Evolutionary conservation across 2,113 vertebrate genomes (phyloP).

Genomic region (Oncorhynchus tshawytscha): DNA sequence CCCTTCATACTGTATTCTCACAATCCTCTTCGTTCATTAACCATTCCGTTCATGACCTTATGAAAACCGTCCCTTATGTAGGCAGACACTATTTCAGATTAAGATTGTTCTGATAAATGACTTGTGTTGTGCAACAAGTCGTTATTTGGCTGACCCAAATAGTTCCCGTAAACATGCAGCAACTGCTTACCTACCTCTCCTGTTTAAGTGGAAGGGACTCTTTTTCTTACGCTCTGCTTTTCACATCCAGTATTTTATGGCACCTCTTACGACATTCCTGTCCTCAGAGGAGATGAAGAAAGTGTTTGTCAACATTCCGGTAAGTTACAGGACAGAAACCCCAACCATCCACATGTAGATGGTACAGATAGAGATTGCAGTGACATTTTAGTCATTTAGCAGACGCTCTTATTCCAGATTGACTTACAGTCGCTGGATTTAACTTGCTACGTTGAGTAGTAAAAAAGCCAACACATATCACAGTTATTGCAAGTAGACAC

Average conservation of each 20-base stretch:
- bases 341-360: background rate
- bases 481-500: background rate
- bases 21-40: background rate
- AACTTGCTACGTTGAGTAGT: background rate
- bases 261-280: slow-evolving; percentile 86
- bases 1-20: background rate
- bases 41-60: no score
- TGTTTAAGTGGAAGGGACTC: background rate
- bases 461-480: background rate
- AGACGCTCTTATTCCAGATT: no score
- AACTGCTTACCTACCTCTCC: no score
- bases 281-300: slow-evolving; percentile 81
- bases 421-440: background rate
- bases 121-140: no score
- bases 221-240: background rate
- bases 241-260: slow-evolving; percentile 88
- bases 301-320: slow-evolving; percentile 95
- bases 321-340: slow-evolving; percentile 69
- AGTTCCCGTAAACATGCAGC: no score
- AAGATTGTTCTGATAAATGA: no score
- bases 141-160: no score
- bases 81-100: no score
- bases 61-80: no score
- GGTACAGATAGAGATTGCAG: background rate
- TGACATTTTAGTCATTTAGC: no score